Evolutionary conservation across 2,888 invertebrate species (phyloP).

Genomic region (Ommatoiulus sabulosus): DNA sequence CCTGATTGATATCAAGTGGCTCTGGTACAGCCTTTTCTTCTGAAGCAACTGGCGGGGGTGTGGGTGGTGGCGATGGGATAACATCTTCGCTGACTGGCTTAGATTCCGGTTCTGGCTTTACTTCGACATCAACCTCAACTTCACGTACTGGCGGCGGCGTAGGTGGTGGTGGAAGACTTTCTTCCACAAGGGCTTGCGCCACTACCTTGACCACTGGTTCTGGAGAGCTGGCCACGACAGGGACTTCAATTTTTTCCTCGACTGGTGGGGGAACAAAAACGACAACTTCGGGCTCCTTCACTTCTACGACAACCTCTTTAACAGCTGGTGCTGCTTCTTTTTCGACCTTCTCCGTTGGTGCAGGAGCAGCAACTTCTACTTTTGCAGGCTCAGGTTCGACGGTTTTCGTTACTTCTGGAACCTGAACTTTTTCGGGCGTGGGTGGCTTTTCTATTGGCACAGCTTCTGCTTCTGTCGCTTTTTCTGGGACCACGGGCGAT

Average conservation of each 20-base stretch:
- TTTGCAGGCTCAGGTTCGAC: background rate
- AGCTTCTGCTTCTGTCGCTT: background rate
- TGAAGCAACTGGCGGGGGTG: constrained; percentile 48
- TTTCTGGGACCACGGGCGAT: background rate
- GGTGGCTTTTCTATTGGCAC: background rate
- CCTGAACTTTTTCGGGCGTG: constrained; percentile 1
- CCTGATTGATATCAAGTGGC: background rate
- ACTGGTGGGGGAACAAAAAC: background rate
- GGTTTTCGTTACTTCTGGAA: background rate
- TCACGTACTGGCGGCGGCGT: constrained; percentile 51
- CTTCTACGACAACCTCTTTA: background rate
- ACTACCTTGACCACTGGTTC: background rate
- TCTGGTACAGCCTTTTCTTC: constrained; percentile 42
- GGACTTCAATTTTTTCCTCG: background rate
- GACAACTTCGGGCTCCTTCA: background rate
- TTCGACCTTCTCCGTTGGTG: background rate
- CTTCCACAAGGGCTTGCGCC: constrained; percentile 20
- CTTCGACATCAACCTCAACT: constrained; percentile 6
- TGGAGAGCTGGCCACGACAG: background rate
- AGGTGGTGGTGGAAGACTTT: constrained; percentile 56
- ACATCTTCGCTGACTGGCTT: constrained; percentile 18
- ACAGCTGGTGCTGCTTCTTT: background rate
- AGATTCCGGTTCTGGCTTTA: constrained; percentile 9
- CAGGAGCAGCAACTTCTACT: background rate
- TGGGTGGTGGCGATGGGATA: constrained; percentile 54